These are phyloP conservation scores for Sebastiscus tertius DNA, from an alignment of 2,797 vertebrate genomes.

Conservation along the genomic window DNA sequence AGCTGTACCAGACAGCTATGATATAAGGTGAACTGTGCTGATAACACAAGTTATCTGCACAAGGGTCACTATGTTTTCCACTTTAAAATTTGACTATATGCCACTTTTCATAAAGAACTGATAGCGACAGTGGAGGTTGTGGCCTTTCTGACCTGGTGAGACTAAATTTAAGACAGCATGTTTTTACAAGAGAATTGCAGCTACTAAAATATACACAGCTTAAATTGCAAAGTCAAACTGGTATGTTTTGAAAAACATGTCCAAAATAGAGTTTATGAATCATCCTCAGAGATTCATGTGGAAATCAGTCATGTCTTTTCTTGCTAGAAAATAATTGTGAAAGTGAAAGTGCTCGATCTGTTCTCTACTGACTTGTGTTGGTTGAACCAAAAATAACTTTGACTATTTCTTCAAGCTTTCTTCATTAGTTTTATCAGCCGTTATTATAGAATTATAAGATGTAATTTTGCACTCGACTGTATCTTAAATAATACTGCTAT, in stretches of 20 bases:
- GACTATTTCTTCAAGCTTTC: neutral
- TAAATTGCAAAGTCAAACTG: neutral
- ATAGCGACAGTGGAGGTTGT: slow-evolving; percentile 10
- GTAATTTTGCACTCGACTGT: neutral
- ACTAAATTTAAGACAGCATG: neutral
- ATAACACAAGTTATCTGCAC: slow-evolving; percentile 3
- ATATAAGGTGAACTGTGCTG: neutral
- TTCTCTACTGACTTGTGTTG: neutral
- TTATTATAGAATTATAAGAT: neutral
- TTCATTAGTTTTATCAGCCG: neutral
- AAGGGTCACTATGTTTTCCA: neutral
- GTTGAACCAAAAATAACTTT: neutral
- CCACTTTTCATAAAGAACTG: slow-evolving; percentile 33
- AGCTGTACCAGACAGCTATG: neutral
- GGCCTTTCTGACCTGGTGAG: neutral
- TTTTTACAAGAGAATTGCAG: neutral
- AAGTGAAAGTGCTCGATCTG: neutral
- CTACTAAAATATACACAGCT: neutral
- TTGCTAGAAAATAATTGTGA: neutral
- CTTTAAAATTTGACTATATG: slow-evolving; percentile 20
- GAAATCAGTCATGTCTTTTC: neutral
- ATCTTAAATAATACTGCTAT: accelerated
- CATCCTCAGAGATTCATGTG: neutral
- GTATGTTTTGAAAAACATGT: no score
- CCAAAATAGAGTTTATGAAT: neutral